These are phyloP conservation scores for Sus scrofa DNA, from an alignment of 2,113 vertebrate genomes.

Conservation along the genomic window DNA sequence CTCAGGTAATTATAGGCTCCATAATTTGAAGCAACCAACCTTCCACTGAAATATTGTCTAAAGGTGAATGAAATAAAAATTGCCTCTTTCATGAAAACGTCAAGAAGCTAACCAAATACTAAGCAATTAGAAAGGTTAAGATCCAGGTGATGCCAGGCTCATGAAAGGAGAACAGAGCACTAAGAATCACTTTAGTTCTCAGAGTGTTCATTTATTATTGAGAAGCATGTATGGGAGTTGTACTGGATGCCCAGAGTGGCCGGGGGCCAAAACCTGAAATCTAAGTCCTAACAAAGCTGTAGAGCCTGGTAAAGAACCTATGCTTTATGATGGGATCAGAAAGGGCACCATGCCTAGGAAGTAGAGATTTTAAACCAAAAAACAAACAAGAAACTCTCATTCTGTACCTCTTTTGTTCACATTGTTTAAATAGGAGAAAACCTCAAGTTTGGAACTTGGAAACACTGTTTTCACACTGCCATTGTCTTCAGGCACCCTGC, in stretches of 20 bases:
- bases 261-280: background rate
- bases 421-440: background rate
- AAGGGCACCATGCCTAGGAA: background rate
- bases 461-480: background rate
- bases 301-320: background rate
- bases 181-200: background rate
- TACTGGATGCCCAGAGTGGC: background rate
- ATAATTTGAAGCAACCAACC: background rate
- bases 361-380: background rate
- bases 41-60: background rate
- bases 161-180: background rate
- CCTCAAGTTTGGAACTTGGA: background rate
- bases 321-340: background rate
- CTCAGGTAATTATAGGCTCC: constrained; percentile 9
- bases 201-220: background rate
- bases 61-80: constrained; percentile 31
- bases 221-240: background rate
- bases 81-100: background rate
- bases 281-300: background rate
- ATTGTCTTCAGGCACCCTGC: background rate
- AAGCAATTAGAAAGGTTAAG: background rate
- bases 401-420: background rate
- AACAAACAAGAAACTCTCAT: background rate
- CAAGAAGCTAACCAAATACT: background rate
- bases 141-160: background rate